These are phyloP conservation scores for Chondrosia reniformis DNA, from an alignment of 37 sponge, comb jelly and placozoan species.

Conservation along the genomic window DNA sequence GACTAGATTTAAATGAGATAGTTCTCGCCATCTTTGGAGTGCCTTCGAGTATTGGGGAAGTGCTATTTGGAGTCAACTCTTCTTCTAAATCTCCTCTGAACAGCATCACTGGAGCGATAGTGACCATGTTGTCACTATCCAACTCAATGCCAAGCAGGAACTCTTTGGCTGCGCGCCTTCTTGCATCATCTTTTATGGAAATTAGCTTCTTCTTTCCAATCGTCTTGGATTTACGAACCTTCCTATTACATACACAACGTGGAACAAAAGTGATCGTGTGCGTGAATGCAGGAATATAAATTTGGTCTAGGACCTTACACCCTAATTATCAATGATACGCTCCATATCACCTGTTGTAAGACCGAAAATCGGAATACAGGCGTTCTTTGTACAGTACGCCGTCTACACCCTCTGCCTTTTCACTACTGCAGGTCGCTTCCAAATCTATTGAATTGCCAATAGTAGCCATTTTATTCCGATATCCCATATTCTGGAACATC, in stretches of 20 bases:
- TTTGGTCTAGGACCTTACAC: no score
- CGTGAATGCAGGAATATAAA: no score
- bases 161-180: conserved; percentile 55
- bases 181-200: conserved; percentile 57
- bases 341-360: no score
- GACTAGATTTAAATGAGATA: background rate
- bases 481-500: no score
- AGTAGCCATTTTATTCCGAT: no score
- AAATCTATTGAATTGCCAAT: no score
- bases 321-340: no score
- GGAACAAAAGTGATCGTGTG: background rate
- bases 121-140: conserved; percentile 20
- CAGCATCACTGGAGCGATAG: background rate
- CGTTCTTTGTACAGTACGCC: no score
- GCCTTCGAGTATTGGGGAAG: background rate
- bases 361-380: no score
- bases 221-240: background rate
- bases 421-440: no score
- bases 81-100: background rate
- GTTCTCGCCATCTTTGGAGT: background rate
- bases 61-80: background rate
- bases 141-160: conserved; percentile 65
- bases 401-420: no score
- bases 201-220: conserved; percentile 2
- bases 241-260: background rate